Evolutionary conservation across 2,113 vertebrate genomes (phyloP).

Genomic region (Phrynosoma blainvillii): DNA sequence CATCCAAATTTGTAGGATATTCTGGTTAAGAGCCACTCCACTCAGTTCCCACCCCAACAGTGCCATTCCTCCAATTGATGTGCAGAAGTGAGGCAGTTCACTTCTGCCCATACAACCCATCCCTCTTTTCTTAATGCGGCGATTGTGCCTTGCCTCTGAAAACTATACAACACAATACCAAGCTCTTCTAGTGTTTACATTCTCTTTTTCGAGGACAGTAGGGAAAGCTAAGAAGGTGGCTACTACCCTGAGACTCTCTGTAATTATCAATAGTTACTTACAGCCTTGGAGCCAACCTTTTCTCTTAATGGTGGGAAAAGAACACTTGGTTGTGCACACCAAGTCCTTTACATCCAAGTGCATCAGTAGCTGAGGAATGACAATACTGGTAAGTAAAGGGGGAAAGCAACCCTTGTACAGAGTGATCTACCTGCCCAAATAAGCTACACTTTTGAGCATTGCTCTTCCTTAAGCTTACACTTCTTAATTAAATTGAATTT

Average conservation of each 20-base stretch:
- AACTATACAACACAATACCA: not conserved
- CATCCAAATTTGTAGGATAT: rapidly evolving
- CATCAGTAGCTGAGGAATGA: not conserved
- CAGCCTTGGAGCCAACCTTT: not conserved
- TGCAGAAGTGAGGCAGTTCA: no score
- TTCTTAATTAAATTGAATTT: not conserved
- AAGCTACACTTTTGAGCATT: no score
- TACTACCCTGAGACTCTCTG: not conserved
- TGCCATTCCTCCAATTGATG: not conserved
- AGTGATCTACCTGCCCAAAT: constrained; percentile 3
- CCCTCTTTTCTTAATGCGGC: not conserved
- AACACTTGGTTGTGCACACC: not conserved
- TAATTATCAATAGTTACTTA: not conserved
- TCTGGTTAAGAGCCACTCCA: not conserved
- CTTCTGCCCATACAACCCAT: not conserved
- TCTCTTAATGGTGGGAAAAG: not conserved
- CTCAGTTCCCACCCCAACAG: not conserved
- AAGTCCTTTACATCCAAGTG: not conserved
- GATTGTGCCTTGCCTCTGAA: not conserved
- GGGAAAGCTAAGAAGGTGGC: no score
- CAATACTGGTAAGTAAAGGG: not conserved
- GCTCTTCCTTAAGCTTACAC: no score
- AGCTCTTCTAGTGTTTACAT: not conserved
- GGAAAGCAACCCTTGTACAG: not conserved
- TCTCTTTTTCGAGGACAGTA: not conserved